Conservation (phyloP, 2,113 vertebrate genomes). For the Leucoraja erinaceus region DNA sequence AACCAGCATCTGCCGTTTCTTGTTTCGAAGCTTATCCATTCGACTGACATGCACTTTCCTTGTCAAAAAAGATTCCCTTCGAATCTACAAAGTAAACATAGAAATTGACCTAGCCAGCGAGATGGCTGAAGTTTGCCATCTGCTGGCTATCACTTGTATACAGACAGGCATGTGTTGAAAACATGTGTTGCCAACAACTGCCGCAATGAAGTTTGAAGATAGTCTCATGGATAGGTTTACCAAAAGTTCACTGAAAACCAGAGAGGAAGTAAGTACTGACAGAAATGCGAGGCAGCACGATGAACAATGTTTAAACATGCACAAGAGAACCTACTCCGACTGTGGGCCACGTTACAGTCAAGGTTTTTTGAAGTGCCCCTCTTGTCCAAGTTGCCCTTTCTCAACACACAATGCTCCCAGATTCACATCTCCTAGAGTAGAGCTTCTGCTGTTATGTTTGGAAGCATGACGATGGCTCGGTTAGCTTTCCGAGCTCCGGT, state of each 20-base stretch:
- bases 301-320: neutral
- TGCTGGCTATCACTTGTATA: neutral
- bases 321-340: neutral
- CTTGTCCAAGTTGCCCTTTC: neutral
- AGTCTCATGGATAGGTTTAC: neutral
- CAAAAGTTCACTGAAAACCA: neutral
- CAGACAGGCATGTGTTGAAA: neutral
- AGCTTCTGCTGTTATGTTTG: neutral
- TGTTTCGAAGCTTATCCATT: neutral
- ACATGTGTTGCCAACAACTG: neutral
- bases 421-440: neutral
- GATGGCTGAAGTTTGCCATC: neutral
- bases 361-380: neutral
- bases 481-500: neutral
- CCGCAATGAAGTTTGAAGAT: neutral
- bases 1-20: too few species aligned
- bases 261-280: neutral
- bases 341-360: neutral
- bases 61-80: neutral
- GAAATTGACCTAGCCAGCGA: neutral
- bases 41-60: neutral
- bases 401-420: neutral
- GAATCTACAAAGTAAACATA: neutral
- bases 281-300: neutral
- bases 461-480: neutral